Base-by-base conservation (phyloP, 2,797 vertebrate genomes). In the Gallinago solitaria region DNA sequence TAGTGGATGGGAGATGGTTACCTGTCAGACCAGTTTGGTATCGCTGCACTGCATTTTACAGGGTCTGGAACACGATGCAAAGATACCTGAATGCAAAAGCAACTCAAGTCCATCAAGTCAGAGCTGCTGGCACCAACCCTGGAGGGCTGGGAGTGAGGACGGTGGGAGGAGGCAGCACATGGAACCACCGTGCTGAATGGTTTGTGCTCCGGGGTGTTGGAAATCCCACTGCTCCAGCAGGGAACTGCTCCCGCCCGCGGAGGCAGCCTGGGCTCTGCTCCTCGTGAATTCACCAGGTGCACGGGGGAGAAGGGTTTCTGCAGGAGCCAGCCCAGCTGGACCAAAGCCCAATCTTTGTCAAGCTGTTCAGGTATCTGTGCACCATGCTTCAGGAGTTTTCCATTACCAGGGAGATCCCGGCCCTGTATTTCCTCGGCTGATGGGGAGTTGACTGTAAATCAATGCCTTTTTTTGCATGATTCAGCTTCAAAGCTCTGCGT, bases 171-270 rank as follows among this genome's bases (percentile, higher is more conserved):
- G 54, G 88, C 51, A 89, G 77, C 54, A 30, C 54, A 68, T 74
- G 57, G 86, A 84, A 84, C 12, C 27, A 53, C 35, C 0, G 0
- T 6, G 28, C 3, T 32, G 48, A 74, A 53, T 68, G 54, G 77
- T 92, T 80, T 45, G 30, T 0, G 8, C 48, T 93, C 60, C 0
- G 0, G 75, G 86, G 41, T 89, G 90, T 56, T 3, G 3, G 93
- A 96, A 90, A 90, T 85, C 67, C 57, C 67, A 9, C 43, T 27
- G 45, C 35, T 74, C 39, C 2, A 0, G 39, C 60, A 54, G 0
- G 1, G 57, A 91, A 3, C 45, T 63, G 60, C 0, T 0, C 67
- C 54, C 3, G 23, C n/a, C 70, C 0, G 1, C 0, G 3, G 64
- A 85, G 60, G 23, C 73, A 86, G 37, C 71, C 69, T n/a, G 63